A percentile compares a stretch with the other conserved stretches of the same genome.
phyloP scores from a whole-genome alignment of 2,888 invertebrate genomes.

The Acleris literana region DNA sequence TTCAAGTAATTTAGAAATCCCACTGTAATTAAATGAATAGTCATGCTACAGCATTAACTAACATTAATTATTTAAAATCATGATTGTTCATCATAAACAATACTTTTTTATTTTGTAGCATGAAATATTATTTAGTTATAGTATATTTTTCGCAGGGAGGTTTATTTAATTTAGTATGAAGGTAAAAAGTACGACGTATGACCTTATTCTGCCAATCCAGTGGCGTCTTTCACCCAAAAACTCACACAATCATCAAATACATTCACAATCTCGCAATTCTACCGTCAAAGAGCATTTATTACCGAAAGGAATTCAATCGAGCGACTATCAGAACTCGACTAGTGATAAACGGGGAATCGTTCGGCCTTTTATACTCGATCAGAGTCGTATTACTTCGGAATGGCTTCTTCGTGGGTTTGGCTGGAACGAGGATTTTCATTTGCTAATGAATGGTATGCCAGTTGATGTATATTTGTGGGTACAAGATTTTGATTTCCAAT shows the following conservation, averaged over 20 bases:
- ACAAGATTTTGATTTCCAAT: too few species aligned
- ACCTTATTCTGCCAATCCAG: too few species aligned
- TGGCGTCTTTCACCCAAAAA: not conserved
- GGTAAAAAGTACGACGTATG: too few species aligned
- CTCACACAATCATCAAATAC: not conserved
- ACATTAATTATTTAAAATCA: too few species aligned
- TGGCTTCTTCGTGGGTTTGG: not conserved
- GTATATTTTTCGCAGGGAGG: too few species aligned
- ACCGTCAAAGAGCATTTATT: not conserved
- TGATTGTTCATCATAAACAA: too few species aligned
- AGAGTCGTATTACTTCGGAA: slow-evolving; percentile 1
- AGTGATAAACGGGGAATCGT: slow-evolving; percentile 8
- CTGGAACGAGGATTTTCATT: not conserved
- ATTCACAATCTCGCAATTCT: not conserved
- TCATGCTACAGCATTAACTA: too few species aligned
- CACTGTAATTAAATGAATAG: too few species aligned
- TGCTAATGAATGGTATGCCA: not conserved
- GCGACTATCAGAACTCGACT: not conserved
- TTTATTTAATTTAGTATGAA: too few species aligned
- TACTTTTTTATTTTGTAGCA: too few species aligned
- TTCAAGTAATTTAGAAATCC: too few species aligned
- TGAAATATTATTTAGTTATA: too few species aligned
- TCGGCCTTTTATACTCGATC: not conserved
- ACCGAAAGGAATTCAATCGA: slow-evolving; percentile 3
- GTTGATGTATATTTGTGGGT: not conserved